Percentiles rank a stretch among this genome's conserved stretches.
Evolutionary conservation across 2,797 vertebrate species (phyloP).

Genomic region (Heliangelus exortis): DNA sequence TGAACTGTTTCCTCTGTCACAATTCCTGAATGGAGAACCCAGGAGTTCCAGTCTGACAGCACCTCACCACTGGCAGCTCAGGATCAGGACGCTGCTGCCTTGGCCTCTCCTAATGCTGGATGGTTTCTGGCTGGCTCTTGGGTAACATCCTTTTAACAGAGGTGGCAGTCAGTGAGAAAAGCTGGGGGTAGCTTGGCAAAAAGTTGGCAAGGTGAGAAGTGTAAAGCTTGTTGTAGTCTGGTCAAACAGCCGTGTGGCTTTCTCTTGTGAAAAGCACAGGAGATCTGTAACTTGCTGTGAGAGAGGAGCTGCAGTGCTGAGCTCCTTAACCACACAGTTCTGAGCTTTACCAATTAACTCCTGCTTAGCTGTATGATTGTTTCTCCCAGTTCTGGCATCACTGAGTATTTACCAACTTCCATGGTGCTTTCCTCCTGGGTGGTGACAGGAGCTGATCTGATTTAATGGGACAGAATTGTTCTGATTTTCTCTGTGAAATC

Average conservation of each 20-base stretch:
- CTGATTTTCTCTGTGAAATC: neutral
- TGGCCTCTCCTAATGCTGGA: rapidly evolving
- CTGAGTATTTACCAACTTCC: neutral
- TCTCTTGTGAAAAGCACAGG: neutral
- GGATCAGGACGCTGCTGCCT: neutral
- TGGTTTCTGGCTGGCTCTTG: neutral
- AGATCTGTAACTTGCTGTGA: neutral
- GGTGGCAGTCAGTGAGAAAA: neutral
- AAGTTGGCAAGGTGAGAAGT: neutral
- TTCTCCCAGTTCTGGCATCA: neutral
- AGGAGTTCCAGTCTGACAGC: rapidly evolving
- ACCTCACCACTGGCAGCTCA: rapidly evolving
- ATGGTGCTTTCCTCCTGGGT: neutral
- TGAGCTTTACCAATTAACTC: neutral
- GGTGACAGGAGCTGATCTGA: neutral
- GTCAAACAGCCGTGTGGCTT: neutral
- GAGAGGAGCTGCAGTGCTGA: neutral
- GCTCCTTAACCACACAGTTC: rapidly evolving
- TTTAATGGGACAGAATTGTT: neutral
- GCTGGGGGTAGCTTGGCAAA: neutral
- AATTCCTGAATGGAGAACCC: rapidly evolving
- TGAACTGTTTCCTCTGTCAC: neutral
- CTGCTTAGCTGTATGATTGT: neutral
- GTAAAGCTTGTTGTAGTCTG: neutral
- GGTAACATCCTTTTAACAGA: neutral